phyloP scores from a whole-genome alignment of 2,888 invertebrate genomes.

The Acanthococcus lagerstroemiae region DNA sequence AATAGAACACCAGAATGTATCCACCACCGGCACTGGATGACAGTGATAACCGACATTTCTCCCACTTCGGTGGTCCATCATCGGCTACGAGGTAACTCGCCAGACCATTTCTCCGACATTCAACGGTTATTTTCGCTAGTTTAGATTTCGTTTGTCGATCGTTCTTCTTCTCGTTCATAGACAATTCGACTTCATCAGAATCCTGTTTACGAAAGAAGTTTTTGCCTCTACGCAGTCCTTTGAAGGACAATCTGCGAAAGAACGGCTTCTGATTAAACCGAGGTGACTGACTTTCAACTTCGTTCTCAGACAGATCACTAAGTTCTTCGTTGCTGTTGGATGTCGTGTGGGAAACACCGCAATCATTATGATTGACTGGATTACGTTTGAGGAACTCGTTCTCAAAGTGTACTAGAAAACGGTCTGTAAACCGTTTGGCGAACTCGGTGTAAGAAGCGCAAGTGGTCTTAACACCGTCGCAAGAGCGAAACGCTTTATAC shows the following conservation, averaged over 20 bases:
- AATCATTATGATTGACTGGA: not conserved
- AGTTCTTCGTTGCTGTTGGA: constrained; percentile 28
- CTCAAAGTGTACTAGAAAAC: constrained; percentile 23
- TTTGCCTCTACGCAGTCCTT: constrained; percentile 69
- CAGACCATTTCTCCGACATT: constrained; percentile 85
- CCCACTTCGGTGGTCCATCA: constrained; percentile 86
- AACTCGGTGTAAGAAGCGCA: constrained; percentile 22
- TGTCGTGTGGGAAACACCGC: not conserved
- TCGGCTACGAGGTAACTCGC: constrained; percentile 89
- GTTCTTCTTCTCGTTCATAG: constrained; percentile 42
- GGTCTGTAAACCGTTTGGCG: constrained; percentile 27
- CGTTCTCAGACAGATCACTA: constrained; percentile 28
- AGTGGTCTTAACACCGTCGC: constrained; percentile 20
- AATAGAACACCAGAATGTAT: constrained; percentile 90
- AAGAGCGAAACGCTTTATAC: constrained; percentile 24
- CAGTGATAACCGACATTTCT: constrained; percentile 78
- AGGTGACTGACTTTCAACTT: constrained; percentile 18
- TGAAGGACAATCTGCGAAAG: constrained; percentile 76
- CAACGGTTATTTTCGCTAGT: constrained; percentile 82
- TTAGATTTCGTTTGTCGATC: constrained; percentile 73
- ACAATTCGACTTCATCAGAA: constrained; percentile 71
- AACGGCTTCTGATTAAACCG: constrained; percentile 43
- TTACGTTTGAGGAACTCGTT: constrained; percentile 28
- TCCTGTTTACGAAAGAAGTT: constrained; percentile 82
- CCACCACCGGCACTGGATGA: constrained; percentile 82